These are phyloP conservation scores for Protobothrops mucrosquamatus DNA, from an alignment of 2,113 vertebrate species.

Conservation along the genomic window DNA sequence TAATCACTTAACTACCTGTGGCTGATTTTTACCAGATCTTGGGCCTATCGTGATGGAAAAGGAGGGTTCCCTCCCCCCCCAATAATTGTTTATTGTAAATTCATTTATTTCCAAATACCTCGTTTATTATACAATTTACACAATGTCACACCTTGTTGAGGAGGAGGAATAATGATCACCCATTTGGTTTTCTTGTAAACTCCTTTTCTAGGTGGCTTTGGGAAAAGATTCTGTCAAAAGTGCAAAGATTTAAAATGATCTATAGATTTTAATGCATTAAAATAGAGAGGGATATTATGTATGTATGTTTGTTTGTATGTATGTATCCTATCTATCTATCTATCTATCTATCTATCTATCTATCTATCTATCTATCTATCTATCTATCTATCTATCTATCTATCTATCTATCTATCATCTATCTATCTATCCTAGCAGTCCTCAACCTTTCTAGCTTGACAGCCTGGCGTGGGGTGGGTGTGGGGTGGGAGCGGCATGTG, in stretches of 20 bases:
- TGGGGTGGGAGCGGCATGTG: no score
- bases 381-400: no score
- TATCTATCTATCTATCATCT: no score
- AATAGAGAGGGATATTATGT: neutral
- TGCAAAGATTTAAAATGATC: constrained; percentile 51
- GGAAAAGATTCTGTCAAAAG: constrained; percentile 57
- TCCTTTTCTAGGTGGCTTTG: constrained; percentile 55
- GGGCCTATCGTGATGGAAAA: constrained; percentile 69
- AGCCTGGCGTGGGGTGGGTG: no score
- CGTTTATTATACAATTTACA: constrained; percentile 63
- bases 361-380: no score
- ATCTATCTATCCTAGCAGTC: no score
- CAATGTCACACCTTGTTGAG: constrained; percentile 56
- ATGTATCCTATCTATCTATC: neutral
- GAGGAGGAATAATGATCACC: constrained; percentile 63
- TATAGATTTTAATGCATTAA: constrained; percentile 20
- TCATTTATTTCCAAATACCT: constrained; percentile 60
- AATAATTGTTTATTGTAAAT: constrained; percentile 63
- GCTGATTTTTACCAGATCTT: constrained; percentile 74
- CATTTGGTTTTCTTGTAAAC: constrained; percentile 59
- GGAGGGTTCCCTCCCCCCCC: constrained; percentile 61
- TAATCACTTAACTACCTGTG: constrained; percentile 81
- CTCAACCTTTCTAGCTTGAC: no score
- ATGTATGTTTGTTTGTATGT: no score
- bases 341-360: no score